Evolutionary conservation across 2,888 invertebrate species (phyloP).

Genomic region (Venusia cambrica): DNA sequence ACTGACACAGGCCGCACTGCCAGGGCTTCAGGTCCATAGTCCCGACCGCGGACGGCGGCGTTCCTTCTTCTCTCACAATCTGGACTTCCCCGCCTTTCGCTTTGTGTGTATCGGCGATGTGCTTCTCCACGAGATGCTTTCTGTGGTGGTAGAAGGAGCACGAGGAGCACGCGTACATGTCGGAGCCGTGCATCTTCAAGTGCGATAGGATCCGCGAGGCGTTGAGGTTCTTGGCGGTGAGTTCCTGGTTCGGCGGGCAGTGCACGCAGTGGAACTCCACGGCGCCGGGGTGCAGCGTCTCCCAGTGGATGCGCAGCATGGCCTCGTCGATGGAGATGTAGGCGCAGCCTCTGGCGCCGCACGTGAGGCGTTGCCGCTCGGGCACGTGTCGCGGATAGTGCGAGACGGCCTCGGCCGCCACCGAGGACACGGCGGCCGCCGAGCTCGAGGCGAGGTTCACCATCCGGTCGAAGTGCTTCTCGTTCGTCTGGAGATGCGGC

Average conservation of each 20-base stretch:
- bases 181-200: slow-evolving; percentile 87
- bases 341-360: slow-evolving; percentile 85
- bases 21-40: slow-evolving; percentile 82
- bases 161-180: slow-evolving; percentile 86
- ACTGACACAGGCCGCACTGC: slow-evolving; percentile 86
- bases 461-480: slow-evolving; percentile 93
- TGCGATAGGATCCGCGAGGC: slow-evolving; percentile 85
- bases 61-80: slow-evolving; percentile 56
- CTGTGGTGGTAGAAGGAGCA: slow-evolving; percentile 85
- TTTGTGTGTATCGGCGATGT: slow-evolving; percentile 79
- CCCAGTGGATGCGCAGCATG: slow-evolving; percentile 87
- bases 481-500: slow-evolving; percentile 87
- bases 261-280: slow-evolving; percentile 85
- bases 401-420: slow-evolving; percentile 42
- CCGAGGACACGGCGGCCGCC: slow-evolving; percentile 35
- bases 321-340: slow-evolving; percentile 87
- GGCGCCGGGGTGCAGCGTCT: slow-evolving; percentile 84
- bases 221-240: slow-evolving; percentile 65
- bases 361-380: slow-evolving; percentile 83
- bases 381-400: slow-evolving; percentile 75
- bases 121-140: slow-evolving; percentile 79
- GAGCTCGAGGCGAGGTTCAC: slow-evolving; percentile 90
- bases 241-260: slow-evolving; percentile 81
- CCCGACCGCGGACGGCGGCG: slow-evolving; percentile 27
- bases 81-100: slow-evolving; percentile 53